Evolutionary conservation across 2,888 invertebrate species (phyloP).

Genomic region (Argyresthia goedartella): DNA sequence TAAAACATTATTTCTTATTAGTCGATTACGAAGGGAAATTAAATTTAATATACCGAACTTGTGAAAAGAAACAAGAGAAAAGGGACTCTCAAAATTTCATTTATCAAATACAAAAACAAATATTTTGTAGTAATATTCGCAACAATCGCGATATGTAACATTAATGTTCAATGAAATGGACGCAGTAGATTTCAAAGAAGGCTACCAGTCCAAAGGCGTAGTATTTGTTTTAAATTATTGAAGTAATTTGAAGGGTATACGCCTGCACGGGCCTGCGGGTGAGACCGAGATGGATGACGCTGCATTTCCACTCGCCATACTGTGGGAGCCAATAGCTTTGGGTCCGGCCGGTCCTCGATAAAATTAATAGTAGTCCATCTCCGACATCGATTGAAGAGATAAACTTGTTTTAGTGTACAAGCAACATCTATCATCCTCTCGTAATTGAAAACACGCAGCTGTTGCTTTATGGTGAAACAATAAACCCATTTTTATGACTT

Average conservation of each 20-base stretch:
- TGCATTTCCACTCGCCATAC: constrained; percentile 39
- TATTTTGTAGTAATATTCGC: background rate
- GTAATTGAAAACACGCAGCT: constrained; percentile 58
- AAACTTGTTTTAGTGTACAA: constrained; percentile 52
- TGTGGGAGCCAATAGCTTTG: constrained; percentile 23
- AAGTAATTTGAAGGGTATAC: constrained; percentile 42
- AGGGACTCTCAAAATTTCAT: background rate
- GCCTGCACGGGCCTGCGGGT: constrained; percentile 20
- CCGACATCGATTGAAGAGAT: constrained; percentile 50
- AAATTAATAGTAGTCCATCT: constrained; percentile 50
- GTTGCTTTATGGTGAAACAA: constrained; percentile 35
- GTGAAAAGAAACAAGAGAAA: background rate
- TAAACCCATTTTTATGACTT: constrained; percentile 21
- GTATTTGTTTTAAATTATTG: constrained; percentile 60
- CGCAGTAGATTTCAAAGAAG: background rate
- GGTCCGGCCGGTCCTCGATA: constrained; percentile 32
- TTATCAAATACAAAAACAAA: background rate
- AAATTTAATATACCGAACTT: constrained; percentile 9
- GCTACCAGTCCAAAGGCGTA: constrained; percentile 20
- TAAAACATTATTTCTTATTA: constrained; percentile 61
- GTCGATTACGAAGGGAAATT: constrained; percentile 54
- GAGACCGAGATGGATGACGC: constrained; percentile 51
- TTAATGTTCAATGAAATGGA: background rate
- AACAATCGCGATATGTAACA: background rate
- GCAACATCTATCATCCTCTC: constrained; percentile 50